phyloP scores from a whole-genome alignment of 2,797 vertebrate genomes.

The Semaprochilodus insignis region DNA sequence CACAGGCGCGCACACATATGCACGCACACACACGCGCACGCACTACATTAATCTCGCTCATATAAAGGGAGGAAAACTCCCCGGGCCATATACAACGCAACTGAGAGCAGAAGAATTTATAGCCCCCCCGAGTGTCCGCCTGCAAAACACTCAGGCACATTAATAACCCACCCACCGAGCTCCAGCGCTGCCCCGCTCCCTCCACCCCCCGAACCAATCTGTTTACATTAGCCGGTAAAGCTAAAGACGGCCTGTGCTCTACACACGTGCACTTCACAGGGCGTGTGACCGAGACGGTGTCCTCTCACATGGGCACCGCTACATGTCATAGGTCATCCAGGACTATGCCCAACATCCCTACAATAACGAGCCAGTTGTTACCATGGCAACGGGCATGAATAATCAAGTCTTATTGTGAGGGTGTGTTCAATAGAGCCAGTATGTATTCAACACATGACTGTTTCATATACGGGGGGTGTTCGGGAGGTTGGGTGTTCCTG shows the following conservation, averaged over 20 bases:
- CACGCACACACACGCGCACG: conserved; percentile 3
- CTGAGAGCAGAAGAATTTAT: conserved; percentile 34
- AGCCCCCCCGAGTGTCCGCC: neutral
- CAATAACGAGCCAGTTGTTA: conserved; percentile 26
- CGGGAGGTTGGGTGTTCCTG: neutral
- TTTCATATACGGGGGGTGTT: no score
- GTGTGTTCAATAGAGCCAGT: neutral
- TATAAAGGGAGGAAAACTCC: conserved; percentile 24
- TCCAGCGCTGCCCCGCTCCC: neutral
- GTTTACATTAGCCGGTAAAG: conserved; percentile 18
- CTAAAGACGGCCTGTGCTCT: neutral
- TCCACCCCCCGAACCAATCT: neutral
- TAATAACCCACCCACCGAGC: conserved; percentile 16
- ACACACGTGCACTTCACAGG: neutral
- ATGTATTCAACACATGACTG: no score
- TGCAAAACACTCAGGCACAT: conserved; percentile 23
- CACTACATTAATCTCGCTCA: conserved; percentile 1
- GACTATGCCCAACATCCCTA: conserved; percentile 34
- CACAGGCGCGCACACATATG: neutral
- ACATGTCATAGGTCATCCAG: neutral
- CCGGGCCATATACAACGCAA: conserved; percentile 18
- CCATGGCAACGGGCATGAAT: neutral
- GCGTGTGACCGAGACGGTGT: neutral
- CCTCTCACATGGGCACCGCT: conserved; percentile 9
- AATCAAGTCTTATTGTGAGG: neutral